Base-by-base conservation (phyloP, 2,113 vertebrate genomes). In the Leucopsar rothschildi region DNA sequence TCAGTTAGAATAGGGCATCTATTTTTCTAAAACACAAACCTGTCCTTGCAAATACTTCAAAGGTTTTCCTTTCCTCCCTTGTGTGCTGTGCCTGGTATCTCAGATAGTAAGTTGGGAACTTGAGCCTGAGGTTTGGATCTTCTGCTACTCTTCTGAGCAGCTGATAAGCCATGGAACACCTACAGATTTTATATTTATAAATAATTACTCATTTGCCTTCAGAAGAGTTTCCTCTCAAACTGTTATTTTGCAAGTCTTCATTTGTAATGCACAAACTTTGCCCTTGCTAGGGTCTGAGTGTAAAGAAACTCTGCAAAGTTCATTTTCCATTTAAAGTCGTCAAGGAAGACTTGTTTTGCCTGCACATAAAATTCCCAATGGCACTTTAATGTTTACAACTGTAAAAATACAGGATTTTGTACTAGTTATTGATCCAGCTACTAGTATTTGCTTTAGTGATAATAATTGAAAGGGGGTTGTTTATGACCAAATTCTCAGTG, bases 111-210 rank as follows among this genome's bases (percentile, higher is more conserved):
- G 15, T 13, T 72, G n/a, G 12, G 37, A 88, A 71, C 39, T 66
- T 80, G 63, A 92, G n/a, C 61, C 53, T 55, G 12, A 68, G 61
- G 33, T 76, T 44, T 95, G 78, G 6, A 72, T 70, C 76, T 90
- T 86, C 64, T 56, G 39, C 52, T 35, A 14, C 55, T 77, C 52
- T 55, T 93, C 49, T 72, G 69, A 65, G 80, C 78, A 82, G 22
- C 70, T 85, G 81, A 86, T 82, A 91, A 89, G 42, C 44, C 60
- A 45, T 13, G n/a, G 31, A 93, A 56, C 81, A 86, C 77, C 88
- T 61, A 88, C 84, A 80, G 53, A 57, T 82, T 84, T 82, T 91
- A 55, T 93, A 90, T 90, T 93, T 94, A 87, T 47, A 93, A 88
- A 53, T 61, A 87, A 92, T 92, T 86, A 60, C 35, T 80, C 25